Evolutionary conservation across 2,888 invertebrate species (phyloP), one percentile per base, ranked within the genome.

Genomic region (Acronicta leporina): DNA sequence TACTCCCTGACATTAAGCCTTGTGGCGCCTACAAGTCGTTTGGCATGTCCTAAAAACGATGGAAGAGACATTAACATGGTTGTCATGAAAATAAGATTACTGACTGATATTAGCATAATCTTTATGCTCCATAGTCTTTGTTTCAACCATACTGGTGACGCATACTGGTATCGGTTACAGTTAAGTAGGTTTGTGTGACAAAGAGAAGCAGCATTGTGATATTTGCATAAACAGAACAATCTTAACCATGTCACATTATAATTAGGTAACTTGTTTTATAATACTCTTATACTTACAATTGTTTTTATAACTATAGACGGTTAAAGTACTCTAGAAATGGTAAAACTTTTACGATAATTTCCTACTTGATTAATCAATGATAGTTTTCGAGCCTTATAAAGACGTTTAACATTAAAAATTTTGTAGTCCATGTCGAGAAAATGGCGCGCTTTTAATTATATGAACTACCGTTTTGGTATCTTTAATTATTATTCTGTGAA

Each of bases 131-230:
- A 44, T 57, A 51, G 35, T 53, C 62, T 61, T 72, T 63, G 61
- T 66, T 66, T 55, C 14, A 38, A 30, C 9, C 40, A 8, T 47
- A 14, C 15, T 43, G 20, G n/a, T 70, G 73, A 67, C 66, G 50
- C 73, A 75, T 50, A 13, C 44, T 20, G 51, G 58, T 66, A 33
- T 73, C 61, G 52, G 53, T 73, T 63, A 67, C 70, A 63, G 56
- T 59, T 30, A 68, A 68, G 62, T 64, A 38, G 65, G 65, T 71
- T 62, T 66, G 50, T 73, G 45, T 63, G 16, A 71, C 77, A 77
- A 77, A 68, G 67, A 63, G 59, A 66, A 63, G 50, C 58, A 33
- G 54, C 64, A 64, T 72, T 74, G 67, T 63, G 59, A 67, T 70
- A 73, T 77, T 75, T 68, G 65, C 70, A 66, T 66, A 59, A 63